phyloP scores from a whole-genome alignment of 1,140 invertebrate genomes.

The Linepithema humile region DNA sequence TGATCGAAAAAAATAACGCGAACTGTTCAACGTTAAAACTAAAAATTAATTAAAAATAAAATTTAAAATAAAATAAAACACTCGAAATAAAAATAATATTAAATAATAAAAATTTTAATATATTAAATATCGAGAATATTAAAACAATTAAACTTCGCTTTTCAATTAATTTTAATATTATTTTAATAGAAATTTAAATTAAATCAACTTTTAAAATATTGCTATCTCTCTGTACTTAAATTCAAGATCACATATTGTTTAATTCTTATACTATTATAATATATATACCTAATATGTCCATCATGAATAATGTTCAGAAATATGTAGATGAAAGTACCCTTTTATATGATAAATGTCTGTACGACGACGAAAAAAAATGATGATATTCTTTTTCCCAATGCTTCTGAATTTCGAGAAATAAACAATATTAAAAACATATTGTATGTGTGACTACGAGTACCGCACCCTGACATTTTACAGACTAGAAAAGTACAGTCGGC shows the following conservation, averaged over 20 bases:
- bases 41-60: too few species aligned
- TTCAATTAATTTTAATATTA: slow-evolving; percentile 7
- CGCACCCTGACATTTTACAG: slow-evolving; percentile 61
- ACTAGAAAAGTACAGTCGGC: slow-evolving; percentile 73
- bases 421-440: slow-evolving; percentile 59
- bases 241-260: slow-evolving; percentile 65
- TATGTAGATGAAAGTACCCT: not conserved
- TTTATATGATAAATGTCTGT: not conserved
- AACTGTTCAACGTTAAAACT: too few species aligned
- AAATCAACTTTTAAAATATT: not conserved
- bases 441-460: slow-evolving; percentile 72
- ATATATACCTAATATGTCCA: slow-evolving; percentile 36
- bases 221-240: slow-evolving; percentile 73
- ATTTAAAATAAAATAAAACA: too few species aligned
- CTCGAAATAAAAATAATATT: too few species aligned
- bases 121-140: not conserved
- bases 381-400: slow-evolving; percentile 27
- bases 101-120: not conserved
- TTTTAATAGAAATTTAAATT: not conserved
- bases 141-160: not conserved
- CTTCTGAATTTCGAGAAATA: slow-evolving; percentile 15
- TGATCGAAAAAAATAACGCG: too few species aligned
- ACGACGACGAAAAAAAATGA: slow-evolving; percentile 16
- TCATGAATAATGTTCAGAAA: slow-evolving; percentile 24
- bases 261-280: slow-evolving; percentile 55